These are phyloP conservation scores for Drosophila nebulosa DNA, from an alignment of 1,140 invertebrate species.

Conservation along the genomic window DNA sequence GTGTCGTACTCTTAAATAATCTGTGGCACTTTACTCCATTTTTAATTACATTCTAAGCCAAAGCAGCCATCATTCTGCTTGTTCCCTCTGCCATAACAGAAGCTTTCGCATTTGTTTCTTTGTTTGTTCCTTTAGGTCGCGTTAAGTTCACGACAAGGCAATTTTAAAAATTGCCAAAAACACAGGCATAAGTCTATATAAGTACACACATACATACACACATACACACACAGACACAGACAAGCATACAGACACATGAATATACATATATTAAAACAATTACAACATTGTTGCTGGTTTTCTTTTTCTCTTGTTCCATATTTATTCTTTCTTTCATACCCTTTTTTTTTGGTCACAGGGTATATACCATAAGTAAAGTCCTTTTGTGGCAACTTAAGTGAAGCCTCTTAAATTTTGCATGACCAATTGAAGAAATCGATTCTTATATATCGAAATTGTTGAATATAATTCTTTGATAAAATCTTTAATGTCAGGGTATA, in stretches of 20 bases:
- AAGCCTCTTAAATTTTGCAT: too few relatives aligned
- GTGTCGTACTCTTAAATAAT: constrained; percentile 35
- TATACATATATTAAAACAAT: neutral
- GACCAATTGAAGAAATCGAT: too few relatives aligned
- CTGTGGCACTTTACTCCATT: constrained; percentile 43
- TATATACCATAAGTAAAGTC: neutral
- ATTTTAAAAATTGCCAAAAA: constrained; percentile 9
- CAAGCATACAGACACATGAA: neutral
- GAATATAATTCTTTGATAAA: neutral
- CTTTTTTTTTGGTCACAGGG: neutral
- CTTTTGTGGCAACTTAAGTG: too few relatives aligned
- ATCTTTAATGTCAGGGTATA: neutral
- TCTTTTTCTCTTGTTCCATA: neutral
- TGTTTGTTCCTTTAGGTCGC: neutral
- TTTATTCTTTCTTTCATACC: neutral
- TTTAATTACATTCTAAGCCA: constrained; percentile 59
- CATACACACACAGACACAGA: neutral
- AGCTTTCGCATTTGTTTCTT: neutral
- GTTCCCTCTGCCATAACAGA: neutral
- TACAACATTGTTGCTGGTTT: neutral
- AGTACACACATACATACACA: neutral
- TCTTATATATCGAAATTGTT: too few relatives aligned
- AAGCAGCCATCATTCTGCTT: constrained; percentile 4
- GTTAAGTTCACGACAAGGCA: neutral
- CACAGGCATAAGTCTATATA: neutral